These are phyloP conservation scores for Gymnorhina tibicen DNA, from an alignment of 2,113 vertebrate genomes.

Conservation along the genomic window DNA sequence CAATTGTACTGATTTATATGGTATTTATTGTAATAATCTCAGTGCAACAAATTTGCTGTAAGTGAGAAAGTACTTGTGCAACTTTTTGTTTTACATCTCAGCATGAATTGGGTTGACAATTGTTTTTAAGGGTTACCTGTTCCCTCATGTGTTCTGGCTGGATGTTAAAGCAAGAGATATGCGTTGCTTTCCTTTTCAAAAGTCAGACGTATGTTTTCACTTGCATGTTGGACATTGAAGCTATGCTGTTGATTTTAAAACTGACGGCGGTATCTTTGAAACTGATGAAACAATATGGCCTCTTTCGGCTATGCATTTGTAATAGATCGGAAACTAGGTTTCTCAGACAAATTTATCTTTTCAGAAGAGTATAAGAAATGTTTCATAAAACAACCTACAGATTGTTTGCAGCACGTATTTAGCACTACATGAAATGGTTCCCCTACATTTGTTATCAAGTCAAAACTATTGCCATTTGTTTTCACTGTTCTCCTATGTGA, in stretches of 20 bases:
- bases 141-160: background rate
- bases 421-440: constrained; percentile 5
- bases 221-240: background rate
- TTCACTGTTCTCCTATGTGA: background rate
- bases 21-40: constrained; percentile 14
- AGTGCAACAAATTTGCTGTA: background rate
- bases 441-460: background rate
- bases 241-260: background rate
- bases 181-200: background rate
- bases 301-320: background rate
- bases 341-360: background rate
- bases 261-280: background rate
- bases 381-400: background rate
- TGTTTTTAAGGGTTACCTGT: constrained; percentile 31
- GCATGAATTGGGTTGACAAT: background rate
- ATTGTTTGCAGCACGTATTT: background rate
- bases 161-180: background rate
- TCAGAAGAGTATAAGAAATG: background rate
- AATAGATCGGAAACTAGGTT: background rate
- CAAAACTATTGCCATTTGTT: background rate
- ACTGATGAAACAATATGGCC: background rate
- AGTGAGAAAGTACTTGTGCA: background rate
- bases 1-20: background rate
- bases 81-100: background rate
- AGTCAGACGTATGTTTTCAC: background rate